Conservation (phyloP, 2,888 invertebrate genomes). For the Parascotia fuliginaria region DNA sequence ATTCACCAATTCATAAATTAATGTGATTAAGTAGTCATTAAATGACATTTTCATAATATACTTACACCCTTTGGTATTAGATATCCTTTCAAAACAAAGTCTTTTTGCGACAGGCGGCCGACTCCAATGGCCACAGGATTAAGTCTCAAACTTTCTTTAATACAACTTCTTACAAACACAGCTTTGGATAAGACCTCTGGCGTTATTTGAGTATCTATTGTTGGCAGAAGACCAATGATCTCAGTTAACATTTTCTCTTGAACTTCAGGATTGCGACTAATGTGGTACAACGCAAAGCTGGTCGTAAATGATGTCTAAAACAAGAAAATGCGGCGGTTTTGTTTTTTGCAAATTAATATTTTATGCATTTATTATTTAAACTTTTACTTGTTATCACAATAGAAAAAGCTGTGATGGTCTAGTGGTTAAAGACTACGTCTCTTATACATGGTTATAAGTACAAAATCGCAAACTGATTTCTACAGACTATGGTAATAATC, state of each 20-base stretch:
- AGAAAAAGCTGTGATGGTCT: too few relatives aligned
- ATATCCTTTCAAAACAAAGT: constrained; percentile 90
- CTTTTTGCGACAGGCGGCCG: constrained; percentile 90
- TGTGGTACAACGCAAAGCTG: constrained; percentile 92
- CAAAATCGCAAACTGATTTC: too few relatives aligned
- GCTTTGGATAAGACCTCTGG: constrained; percentile 86
- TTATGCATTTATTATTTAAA: too few relatives aligned
- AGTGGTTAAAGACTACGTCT: too few relatives aligned
- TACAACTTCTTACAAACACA: constrained; percentile 90
- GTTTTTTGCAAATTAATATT: too few relatives aligned
- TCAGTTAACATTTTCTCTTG: constrained; percentile 90
- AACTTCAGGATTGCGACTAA: constrained; percentile 88
- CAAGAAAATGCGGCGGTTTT: too few relatives aligned
- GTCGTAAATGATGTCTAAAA: constrained; percentile 91
- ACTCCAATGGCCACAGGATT: constrained; percentile 94
- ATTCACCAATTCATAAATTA: neutral
- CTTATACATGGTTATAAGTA: too few relatives aligned
- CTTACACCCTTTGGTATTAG: constrained; percentile 91
- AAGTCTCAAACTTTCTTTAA: constrained; percentile 94
- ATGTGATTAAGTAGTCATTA: neutral
- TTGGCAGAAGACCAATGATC: constrained; percentile 83
- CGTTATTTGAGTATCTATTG: constrained; percentile 80
- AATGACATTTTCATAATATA: constrained; percentile 19
- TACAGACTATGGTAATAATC: too few relatives aligned
- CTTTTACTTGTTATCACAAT: too few relatives aligned